Conservation (phyloP, 1,140 invertebrate genomes). For the Leptinotarsa defecta region DNA sequence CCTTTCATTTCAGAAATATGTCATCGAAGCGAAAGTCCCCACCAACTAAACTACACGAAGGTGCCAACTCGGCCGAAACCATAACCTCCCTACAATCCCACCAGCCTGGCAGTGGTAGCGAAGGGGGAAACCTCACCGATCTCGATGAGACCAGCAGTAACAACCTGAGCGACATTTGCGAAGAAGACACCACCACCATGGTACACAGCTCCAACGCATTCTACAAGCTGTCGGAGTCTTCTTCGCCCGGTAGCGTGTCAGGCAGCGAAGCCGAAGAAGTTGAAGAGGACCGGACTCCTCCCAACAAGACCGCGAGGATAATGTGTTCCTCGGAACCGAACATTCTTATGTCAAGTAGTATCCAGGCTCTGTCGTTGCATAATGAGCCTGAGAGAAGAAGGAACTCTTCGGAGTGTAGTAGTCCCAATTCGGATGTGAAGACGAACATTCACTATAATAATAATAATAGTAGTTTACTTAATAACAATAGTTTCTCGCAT, state of each 20-base stretch:
- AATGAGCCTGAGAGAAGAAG: constrained; percentile 59
- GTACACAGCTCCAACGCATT: constrained; percentile 56
- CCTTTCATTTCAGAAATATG: constrained; percentile 77
- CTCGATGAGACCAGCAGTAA: constrained; percentile 56
- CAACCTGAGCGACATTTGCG: constrained; percentile 55
- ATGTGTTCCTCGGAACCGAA: constrained; percentile 44
- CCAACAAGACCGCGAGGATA: constrained; percentile 52
- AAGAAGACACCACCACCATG: constrained; percentile 56
- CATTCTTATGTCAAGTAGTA: constrained; percentile 38
- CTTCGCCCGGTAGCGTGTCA: constrained; percentile 58
- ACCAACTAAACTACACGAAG: constrained; percentile 86
- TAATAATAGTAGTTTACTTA: constrained; percentile 59
- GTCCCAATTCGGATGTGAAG: constrained; percentile 66
- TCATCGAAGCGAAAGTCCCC: constrained; percentile 92
- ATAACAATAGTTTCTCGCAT: constrained; percentile 59
- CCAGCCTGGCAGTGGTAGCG: constrained; percentile 51
- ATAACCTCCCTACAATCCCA: constrained; percentile 54
- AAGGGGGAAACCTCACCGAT: constrained; percentile 55
- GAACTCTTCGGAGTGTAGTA: constrained; percentile 71
- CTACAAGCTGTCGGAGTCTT: constrained; percentile 64
- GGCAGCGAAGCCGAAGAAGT: constrained; percentile 64
- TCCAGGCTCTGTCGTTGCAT: constrained; percentile 58
- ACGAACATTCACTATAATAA: constrained; percentile 59
- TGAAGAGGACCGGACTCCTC: constrained; percentile 60
- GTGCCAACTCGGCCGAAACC: constrained; percentile 63